Conservation (phyloP, 2,113 vertebrate species). For the Mastomys natalensis region DNA sequence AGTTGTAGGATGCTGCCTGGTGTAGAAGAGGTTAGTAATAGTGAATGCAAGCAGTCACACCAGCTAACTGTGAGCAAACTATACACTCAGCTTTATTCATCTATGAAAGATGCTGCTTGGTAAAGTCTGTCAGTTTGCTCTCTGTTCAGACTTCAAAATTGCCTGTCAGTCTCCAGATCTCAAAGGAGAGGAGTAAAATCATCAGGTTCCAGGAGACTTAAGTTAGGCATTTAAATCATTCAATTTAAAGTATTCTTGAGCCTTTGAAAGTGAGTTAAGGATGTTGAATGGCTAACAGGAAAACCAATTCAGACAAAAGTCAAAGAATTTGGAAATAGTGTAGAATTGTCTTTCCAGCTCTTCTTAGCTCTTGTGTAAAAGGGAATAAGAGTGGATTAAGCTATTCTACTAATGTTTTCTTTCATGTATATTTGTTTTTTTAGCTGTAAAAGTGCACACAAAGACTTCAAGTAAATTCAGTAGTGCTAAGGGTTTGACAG, state of each 20-base stretch:
- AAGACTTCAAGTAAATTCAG: constrained; percentile 62
- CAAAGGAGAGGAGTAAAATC: constrained; percentile 18
- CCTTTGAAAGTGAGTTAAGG: constrained; percentile 44
- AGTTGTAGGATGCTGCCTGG: background rate
- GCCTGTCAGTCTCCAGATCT: background rate
- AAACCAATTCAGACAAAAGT: constrained; percentile 34
- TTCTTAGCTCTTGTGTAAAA: constrained; percentile 23
- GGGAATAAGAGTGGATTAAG: constrained; percentile 68
- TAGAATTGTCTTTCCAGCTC: constrained; percentile 19
- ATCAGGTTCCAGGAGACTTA: background rate
- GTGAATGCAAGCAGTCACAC: background rate
- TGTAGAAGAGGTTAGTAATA: background rate
- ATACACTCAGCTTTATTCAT: constrained; percentile 18
- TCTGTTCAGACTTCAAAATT: background rate
- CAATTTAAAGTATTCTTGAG: constrained; percentile 55
- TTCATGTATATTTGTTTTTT: constrained; percentile 63
- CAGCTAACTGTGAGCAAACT: background rate
- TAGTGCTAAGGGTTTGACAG: constrained; percentile 30
- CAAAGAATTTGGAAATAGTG: background rate
- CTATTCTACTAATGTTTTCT: constrained; percentile 57
- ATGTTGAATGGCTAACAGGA: constrained; percentile 26
- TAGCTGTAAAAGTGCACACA: constrained; percentile 71
- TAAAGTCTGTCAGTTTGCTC: background rate
- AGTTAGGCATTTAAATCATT: background rate
- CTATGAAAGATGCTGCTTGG: constrained; percentile 6